phyloP scores from a whole-genome alignment of 37 sponge, comb jelly and placozoan genomes.

The Halisarca cf. caerulea region DNA sequence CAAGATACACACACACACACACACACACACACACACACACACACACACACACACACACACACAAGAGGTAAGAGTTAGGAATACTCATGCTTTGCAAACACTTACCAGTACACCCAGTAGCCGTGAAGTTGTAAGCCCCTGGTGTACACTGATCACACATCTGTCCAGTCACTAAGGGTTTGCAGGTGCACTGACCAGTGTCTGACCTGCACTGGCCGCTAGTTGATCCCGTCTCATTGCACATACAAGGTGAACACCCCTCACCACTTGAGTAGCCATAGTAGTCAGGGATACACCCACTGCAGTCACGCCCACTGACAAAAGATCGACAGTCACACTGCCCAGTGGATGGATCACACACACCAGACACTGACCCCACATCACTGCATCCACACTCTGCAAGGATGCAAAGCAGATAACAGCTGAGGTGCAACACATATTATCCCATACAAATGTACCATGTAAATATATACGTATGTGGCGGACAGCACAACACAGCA shows the following conservation, averaged over 20 bases:
- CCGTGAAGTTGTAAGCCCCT: neutral
- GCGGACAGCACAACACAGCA: too few species aligned
- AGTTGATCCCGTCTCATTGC: conserved; percentile 46
- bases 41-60: conserved; percentile 24
- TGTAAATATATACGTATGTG: too few species aligned
- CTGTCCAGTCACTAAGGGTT: conserved; percentile 58
- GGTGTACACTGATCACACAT: neutral
- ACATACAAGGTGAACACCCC: conserved; percentile 18
- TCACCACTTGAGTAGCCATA: neutral
- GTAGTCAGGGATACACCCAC: neutral
- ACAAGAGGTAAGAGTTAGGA: too few species aligned
- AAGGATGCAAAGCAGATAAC: neutral
- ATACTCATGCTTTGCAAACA: too few species aligned
- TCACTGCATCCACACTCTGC: conserved; percentile 5
- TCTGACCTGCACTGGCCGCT: conserved; percentile 36
- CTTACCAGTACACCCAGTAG: neutral
- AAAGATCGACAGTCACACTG: conserved; percentile 19
- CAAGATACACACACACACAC: neutral
- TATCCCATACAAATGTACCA: too few species aligned
- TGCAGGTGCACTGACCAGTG: conserved; percentile 64
- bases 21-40: neutral
- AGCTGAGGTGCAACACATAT: too few species aligned
- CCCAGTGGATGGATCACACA: conserved; percentile 15
- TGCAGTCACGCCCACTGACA: neutral
- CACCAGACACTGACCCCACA: neutral